phyloP scores from a whole-genome alignment of 2,888 invertebrate species.

The Apodemia mormo region DNA sequence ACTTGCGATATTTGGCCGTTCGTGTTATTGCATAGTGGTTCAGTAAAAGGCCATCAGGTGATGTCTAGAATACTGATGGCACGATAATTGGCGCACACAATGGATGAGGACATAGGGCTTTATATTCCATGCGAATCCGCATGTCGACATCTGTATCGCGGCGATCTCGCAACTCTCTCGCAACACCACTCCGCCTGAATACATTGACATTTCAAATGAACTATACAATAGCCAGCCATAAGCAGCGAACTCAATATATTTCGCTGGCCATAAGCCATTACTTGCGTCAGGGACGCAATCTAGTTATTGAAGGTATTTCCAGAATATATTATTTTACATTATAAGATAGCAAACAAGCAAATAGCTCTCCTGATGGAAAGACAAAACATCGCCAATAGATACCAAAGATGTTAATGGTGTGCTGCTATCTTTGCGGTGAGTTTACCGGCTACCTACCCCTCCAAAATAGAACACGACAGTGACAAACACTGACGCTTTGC shows the following conservation, averaged over 20 bases:
- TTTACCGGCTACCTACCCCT: too few species aligned
- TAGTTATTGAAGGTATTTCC: background rate
- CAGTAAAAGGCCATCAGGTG: background rate
- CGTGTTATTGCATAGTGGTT: background rate
- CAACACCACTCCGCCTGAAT: background rate
- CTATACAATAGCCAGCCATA: background rate
- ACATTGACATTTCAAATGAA: conserved; percentile 2
- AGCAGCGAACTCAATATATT: too few species aligned
- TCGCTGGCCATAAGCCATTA: background rate
- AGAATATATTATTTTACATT: background rate
- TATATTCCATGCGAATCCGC: background rate
- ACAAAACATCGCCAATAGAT: too few species aligned
- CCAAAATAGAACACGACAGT: too few species aligned
- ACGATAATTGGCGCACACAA: background rate
- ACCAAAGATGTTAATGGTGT: too few species aligned
- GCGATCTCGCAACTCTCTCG: conserved; percentile 11
- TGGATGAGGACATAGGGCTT: conserved; percentile 1
- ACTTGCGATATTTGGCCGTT: background rate
- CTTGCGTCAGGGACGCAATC: background rate
- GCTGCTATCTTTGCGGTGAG: too few species aligned
- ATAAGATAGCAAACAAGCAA: too few species aligned
- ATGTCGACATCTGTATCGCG: conserved; percentile 8
- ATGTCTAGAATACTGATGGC: background rate
- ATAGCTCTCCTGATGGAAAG: too few species aligned
- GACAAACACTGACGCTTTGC: too few species aligned